Evolutionary conservation across 1,140 invertebrate genomes (phyloP).

Genomic region (Telenomus remus): DNA sequence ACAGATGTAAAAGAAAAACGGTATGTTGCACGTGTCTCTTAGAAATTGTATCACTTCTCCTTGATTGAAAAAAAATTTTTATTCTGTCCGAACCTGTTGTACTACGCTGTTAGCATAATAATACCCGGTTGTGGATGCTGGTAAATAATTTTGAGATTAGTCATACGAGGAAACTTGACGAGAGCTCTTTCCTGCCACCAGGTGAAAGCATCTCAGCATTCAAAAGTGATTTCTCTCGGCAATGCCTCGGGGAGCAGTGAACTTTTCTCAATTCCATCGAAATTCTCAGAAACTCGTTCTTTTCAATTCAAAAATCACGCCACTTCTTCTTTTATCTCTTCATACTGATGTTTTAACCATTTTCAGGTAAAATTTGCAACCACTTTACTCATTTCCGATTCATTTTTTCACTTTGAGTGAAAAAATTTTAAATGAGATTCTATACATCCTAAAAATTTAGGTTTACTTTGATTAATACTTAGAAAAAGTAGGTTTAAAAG

Average conservation of each 20-base stretch:
- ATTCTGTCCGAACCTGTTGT: neutral
- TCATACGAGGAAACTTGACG: constrained; percentile 36
- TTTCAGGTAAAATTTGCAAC: no score
- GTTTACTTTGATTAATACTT: no score
- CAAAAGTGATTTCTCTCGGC: constrained; percentile 47
- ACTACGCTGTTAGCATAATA: constrained; percentile 25
- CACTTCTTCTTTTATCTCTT: neutral
- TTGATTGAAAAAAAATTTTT: neutral
- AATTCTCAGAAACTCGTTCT: constrained; percentile 18
- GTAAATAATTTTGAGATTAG: constrained; percentile 45
- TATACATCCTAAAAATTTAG: no score
- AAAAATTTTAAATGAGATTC: no score
- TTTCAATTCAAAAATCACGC: constrained; percentile 1
- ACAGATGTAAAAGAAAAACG: neutral
- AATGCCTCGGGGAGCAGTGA: constrained; percentile 34
- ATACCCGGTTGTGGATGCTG: constrained; percentile 1
- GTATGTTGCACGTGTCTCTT: constrained; percentile 3
- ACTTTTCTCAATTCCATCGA: constrained; percentile 29
- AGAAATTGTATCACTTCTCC: constrained; percentile 3
- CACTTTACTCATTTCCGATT: no score
- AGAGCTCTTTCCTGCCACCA: constrained; percentile 27
- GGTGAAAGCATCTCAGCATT: constrained; percentile 40
- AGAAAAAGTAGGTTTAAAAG: no score
- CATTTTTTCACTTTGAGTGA: no score
- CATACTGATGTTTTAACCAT: no score